Conservation (phyloP, 92 coral and sea anemone genomes). For the Blastomussa wellsi region DNA sequence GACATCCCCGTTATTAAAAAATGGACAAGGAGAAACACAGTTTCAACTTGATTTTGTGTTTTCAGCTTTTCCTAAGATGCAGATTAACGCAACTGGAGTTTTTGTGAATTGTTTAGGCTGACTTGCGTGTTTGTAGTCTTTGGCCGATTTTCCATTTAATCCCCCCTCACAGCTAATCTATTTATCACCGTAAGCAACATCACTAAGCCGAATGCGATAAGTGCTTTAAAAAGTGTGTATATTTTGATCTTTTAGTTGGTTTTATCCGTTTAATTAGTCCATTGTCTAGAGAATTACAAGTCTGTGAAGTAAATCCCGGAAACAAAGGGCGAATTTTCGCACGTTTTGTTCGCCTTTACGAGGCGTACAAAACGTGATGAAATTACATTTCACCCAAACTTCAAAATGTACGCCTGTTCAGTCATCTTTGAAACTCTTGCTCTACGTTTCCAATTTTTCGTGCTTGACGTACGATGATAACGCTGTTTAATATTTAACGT, state of each 20-base stretch:
- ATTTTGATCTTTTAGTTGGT: slow-evolving; percentile 50
- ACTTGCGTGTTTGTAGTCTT: slow-evolving; percentile 58
- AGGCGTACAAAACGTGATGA: neutral
- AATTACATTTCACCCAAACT: neutral
- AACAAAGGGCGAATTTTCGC: slow-evolving; percentile 22
- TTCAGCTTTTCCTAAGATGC: slow-evolving; percentile 15
- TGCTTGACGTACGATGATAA: slow-evolving; percentile 12
- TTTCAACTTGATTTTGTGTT: slow-evolving; percentile 33
- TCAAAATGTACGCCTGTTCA: neutral
- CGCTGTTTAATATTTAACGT: slow-evolving; percentile 29
- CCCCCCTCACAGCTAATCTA: slow-evolving; percentile 46
- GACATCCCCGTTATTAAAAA: slow-evolving; percentile 2
- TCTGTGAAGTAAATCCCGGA: slow-evolving; percentile 23
- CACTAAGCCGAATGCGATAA: slow-evolving; percentile 35
- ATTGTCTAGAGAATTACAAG: slow-evolving; percentile 42
- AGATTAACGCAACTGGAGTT: slow-evolving; percentile 23
- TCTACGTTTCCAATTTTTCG: slow-evolving; percentile 25
- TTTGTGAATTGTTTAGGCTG: slow-evolving; percentile 49
- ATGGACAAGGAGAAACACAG: neutral
- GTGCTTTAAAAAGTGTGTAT: slow-evolving; percentile 54
- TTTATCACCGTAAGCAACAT: slow-evolving; percentile 45
- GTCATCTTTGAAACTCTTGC: neutral
- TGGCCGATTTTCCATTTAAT: slow-evolving; percentile 19
- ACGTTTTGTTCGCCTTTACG: slow-evolving; percentile 1
- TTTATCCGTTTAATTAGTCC: slow-evolving; percentile 45